Evolutionary conservation across 2,888 invertebrate genomes (phyloP).

Genomic region (Drosophila robusta): DNA sequence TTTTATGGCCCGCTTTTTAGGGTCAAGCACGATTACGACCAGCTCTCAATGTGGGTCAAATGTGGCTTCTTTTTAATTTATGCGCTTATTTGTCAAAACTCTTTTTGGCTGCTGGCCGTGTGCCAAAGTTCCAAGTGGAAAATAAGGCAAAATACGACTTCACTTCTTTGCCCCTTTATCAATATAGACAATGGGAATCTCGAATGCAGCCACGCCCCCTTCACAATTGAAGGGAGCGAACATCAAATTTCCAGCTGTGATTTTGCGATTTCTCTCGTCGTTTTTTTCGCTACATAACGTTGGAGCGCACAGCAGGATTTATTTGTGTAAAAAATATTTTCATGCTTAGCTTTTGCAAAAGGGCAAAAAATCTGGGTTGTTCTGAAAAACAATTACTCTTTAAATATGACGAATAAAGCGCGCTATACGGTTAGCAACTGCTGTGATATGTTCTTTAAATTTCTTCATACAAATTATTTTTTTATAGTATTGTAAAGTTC

Average conservation of each 20-base stretch:
- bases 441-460: background rate
- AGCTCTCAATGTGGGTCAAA: conserved; percentile 53
- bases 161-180: conserved; percentile 55
- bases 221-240: background rate
- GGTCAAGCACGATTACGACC: conserved; percentile 46
- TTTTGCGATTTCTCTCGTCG: conserved; percentile 29
- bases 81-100: conserved; percentile 61
- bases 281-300: conserved; percentile 5
- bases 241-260: conserved; percentile 44
- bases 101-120: conserved; percentile 24
- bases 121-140: conserved; percentile 26
- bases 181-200: conserved; percentile 52
- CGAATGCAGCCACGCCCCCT: conserved; percentile 37
- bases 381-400: conserved; percentile 17
- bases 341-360: conserved; percentile 9
- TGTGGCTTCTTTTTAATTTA: conserved; percentile 58
- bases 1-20: conserved; percentile 16
- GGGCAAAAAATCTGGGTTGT: conserved; percentile 7
- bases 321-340: conserved; percentile 33
- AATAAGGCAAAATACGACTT: conserved; percentile 28
- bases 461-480: background rate
- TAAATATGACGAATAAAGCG: background rate
- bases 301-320: conserved; percentile 30
- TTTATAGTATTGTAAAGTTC: no score
- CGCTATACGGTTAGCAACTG: no score